Base-by-base conservation (phyloP, 1,140 invertebrate genomes). In the Brachionus paranguensis region DNA sequence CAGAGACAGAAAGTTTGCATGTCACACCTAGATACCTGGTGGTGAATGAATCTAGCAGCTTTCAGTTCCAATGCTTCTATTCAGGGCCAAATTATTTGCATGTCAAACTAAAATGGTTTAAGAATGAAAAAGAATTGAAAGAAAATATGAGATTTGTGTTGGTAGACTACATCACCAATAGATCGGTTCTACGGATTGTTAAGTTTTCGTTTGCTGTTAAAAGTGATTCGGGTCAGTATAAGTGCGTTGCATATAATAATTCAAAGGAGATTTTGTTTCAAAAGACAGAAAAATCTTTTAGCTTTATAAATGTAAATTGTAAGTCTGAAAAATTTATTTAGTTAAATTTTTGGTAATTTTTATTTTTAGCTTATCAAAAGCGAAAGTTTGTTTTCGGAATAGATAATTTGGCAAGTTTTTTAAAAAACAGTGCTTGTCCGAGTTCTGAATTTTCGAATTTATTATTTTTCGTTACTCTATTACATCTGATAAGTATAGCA, bases 41-140 rank as follows among this genome's bases (percentile, higher is more conserved):
- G 20, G 29, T 68, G 2, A 81, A 45, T 27, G 37, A 64, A 37
- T 64, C 20, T 7, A 41, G 20, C 12, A 64, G 53, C 33, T 60
- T 68, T 81, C 78, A 81, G n/a, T 14, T 81, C 3, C 50, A 81
- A 14, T 81, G 78, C 33, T 8, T 81, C 11, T 81, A 81, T 20
- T 41, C 24, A 11, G 78, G 78, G 12, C 20, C 53, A 47, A 60
- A 81, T 17, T 81, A 47, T 50, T 76, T 76, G 14, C 12, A 50
- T 50, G 47, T 76, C 4, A 76, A 0, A 6, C n/a, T 76, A 14
- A 76, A 50, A 50, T 76, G 72, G 72, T 50, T 14, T 5, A 76
- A 76, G 43, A 50, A 76, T 76, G 33, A 76, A 14, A 12, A 76
- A 0, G 45, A 50, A 27, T 27, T 76, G 47, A 53, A 47, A 76